Base-by-base conservation (phyloP, 2,888 invertebrate species). In the Eubasilissa splendida region DNA sequence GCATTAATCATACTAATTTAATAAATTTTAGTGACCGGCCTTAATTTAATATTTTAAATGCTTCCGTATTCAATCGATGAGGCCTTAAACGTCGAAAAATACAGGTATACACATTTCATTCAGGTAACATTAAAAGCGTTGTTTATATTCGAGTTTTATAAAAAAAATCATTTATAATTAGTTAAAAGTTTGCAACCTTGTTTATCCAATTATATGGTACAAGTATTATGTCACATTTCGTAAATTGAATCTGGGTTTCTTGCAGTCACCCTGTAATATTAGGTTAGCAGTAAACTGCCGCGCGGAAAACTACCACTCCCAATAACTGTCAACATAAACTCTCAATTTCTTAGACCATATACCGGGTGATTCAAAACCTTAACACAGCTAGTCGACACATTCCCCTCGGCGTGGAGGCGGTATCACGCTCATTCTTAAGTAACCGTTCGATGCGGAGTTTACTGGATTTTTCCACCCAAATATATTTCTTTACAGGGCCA, bases 291-390 rank as follows among this genome's bases (percentile, higher is more conserved):
- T 54, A 74, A 80, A 80, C 74, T 66, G 80, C 73, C 73, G 73
- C 59, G 74, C 60, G 80, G 54, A 80, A 76, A 77, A 80, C 80
- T 80, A 80, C 80, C 80, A 80, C 60, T 66, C 76, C 80, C 74
- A 77, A 80, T 80, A 80, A 80, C 80, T 80, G 80, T 80, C 80
- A 66, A 76, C 80, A 80, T 80, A 80, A 80, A 80, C 80, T 74
- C 80, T 80, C 80, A 80, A 80, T 80, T 80, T 80, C 80, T 77
- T 77, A 80, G 77, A 80, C 77, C 80, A 80, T 80, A 77, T 80
- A 80, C 77, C 31, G 77, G 77, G 73, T 80, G 80, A 80, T 80
- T 77, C 80, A 80, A 80, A 80, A 65, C 71, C 77, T 65, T 76
- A 63, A 71, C 77, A 80, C 77, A 77, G 50, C 73, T 63, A 66